These are phyloP conservation scores for Gopherus evgoodei DNA, from an alignment of 2,113 vertebrate genomes.

Conservation along the genomic window DNA sequence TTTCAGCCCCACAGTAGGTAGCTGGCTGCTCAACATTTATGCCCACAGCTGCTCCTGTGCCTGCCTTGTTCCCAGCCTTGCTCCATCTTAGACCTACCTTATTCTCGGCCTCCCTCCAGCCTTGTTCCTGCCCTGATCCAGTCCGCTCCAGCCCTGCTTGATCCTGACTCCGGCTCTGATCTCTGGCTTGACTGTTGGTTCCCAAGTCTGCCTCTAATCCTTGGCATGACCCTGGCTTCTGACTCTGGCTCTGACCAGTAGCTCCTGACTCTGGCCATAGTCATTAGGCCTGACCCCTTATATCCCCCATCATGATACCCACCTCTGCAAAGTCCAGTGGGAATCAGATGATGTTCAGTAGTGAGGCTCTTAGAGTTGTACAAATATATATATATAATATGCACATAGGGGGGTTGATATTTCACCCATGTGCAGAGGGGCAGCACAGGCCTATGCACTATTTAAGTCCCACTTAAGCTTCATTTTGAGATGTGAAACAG, in stretches of 20 bases:
- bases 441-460: not conserved
- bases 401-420: not conserved
- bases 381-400: not conserved
- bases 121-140: not conserved
- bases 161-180: not conserved
- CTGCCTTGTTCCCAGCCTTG: not conserved
- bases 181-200: too few species aligned
- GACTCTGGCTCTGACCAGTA: not conserved
- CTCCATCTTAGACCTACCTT: not conserved
- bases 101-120: not conserved
- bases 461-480: not conserved
- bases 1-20: not conserved
- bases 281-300: not conserved
- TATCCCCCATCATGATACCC: not conserved
- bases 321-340: not conserved
- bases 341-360: not conserved
- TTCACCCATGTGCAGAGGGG: not conserved
- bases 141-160: not conserved
- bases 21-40: not conserved
- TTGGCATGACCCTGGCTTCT: not conserved
- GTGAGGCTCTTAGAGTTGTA: not conserved
- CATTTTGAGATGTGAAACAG: not conserved
- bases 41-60: not conserved
- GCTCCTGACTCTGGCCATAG: not conserved
- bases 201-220: not conserved